Evolutionary conservation across 2,113 vertebrate genomes (phyloP).

Genomic region (Illadopsis cleaveri): DNA sequence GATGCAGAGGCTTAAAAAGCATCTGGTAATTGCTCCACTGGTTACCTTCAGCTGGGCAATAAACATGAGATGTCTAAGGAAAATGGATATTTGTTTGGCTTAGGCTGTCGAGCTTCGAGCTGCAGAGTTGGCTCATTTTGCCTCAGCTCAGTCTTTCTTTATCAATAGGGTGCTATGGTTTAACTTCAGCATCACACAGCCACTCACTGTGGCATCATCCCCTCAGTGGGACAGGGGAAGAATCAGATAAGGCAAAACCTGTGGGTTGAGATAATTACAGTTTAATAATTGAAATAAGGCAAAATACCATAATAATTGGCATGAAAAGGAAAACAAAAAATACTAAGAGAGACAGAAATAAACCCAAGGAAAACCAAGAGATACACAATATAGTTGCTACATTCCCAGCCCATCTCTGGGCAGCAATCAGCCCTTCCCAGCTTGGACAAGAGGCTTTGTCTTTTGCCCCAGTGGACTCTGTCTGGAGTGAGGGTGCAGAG

Average conservation of each 20-base stretch:
- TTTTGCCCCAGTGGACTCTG: neutral
- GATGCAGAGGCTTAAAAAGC: neutral
- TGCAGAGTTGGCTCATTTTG: neutral
- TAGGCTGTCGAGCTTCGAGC: rapidly evolving
- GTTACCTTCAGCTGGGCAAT: neutral
- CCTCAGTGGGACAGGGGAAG: neutral
- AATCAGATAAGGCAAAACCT: neutral
- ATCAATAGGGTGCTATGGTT: neutral
- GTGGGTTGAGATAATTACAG: neutral
- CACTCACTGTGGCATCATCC: neutral
- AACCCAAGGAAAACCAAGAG: neutral
- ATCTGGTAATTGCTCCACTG: neutral
- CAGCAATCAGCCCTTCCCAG: neutral
- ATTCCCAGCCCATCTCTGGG: neutral
- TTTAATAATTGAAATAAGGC: neutral
- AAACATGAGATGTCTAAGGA: neutral
- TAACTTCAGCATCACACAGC: neutral
- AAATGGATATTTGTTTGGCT: neutral
- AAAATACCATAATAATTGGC: neutral
- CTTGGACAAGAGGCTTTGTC: neutral
- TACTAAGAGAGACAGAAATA: neutral
- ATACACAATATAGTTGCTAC: neutral
- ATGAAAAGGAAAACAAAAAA: neutral
- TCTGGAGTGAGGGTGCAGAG: neutral
- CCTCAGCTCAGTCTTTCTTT: neutral